Evolutionary conservation across 2,113 vertebrate genomes (phyloP), one percentile per base, ranked within the genome.

Genomic region (Numida meleagris): DNA sequence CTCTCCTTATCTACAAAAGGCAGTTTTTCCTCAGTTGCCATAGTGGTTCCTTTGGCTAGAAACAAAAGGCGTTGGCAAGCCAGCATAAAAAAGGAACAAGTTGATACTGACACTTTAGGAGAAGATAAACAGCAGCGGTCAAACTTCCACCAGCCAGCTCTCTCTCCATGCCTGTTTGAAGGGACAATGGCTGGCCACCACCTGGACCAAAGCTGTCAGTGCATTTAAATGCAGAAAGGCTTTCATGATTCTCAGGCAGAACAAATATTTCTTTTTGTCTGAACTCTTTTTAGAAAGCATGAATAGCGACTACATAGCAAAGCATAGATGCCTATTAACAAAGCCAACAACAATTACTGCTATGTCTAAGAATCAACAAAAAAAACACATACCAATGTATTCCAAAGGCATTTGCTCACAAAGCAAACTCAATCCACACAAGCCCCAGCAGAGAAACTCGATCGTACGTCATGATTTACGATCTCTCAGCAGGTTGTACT

Each of bases 401-500:
- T 95, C 86, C 90, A 93, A 94, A 93, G 79, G 89, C 79, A 86
- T 91, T 81, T 0, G 1, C 76, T 95, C 94, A 89, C 86, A 95
- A 95, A 95, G 94, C 73, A 91, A 93, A 95, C 86, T 93, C 86
- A 85, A 55, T 72, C 74, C 83, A 82, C 33, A 4, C 93, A 96
- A 95, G 94, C 71, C 83, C 71, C 29, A 96, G 93, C 90, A 95
- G 57, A 95, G 95, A 94, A 95, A 95, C 76, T 24, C 48, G 90
- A 95, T 89, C 75, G 58, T 38, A 94, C 96, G 94, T 94, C 73
- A 36, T 63, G 85, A 94, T 95, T 97, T 95, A 90, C 72, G 73
- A 84, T 88, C 90, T 92, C 94, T 86, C 92, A 94, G 93, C 94
- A 94, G 95, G 95, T 91, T 94, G 80, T 93, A 91, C 96, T 85